Base-by-base conservation (phyloP, 2,113 vertebrate genomes). In the Pseudonaja textilis region DNA sequence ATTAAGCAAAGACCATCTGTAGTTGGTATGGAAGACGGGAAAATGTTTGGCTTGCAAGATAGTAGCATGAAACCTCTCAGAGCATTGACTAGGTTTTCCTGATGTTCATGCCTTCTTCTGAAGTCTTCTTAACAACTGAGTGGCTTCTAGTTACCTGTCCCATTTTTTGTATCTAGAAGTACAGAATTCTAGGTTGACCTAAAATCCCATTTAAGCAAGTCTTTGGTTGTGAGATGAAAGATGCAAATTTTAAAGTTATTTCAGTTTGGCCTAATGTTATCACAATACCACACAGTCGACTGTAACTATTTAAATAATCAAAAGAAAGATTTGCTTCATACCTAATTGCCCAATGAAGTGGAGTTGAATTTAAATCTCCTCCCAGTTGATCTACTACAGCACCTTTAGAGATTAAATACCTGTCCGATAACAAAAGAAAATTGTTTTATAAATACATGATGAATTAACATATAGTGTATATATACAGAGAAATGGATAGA, bases 271-370 rank as follows among this genome's bases (percentile, higher is more conserved):
- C 23, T 87, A 57, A 64, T 16, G 29, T 14, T 57, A 92, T 26
- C 18, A 69, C 85, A 88, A 6, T 25, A 89, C 7, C 26, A 45
- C 26, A 34, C 3, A 14, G 0, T 20, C 87, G 39, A 18, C 89
- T 22, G 42, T 26, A 57, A 5, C 85, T 3, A 87, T 0, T 0
- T 0, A 39, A 42, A 42, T 39, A 64, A 25, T 64, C 7, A 87
- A 42, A 91, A 50, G 29, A 61, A 92, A 11, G 74, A 34, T 1
- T 69, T 0, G 14, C 12, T 0, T 89, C 91, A 95, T 97, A 99
- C 99, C 99, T 98, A 94, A 99, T 97, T 8, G 99, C 99, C 99
- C 99, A 99, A 95, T 99, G 99, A 95, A 99, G 98, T 20, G 99
- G 99, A 9, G 99, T 99, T 18, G 99, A 99, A 97, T 99, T 99